Base-by-base conservation (phyloP, 2,888 invertebrate genomes). In the Cheilosia impressa region DNA sequence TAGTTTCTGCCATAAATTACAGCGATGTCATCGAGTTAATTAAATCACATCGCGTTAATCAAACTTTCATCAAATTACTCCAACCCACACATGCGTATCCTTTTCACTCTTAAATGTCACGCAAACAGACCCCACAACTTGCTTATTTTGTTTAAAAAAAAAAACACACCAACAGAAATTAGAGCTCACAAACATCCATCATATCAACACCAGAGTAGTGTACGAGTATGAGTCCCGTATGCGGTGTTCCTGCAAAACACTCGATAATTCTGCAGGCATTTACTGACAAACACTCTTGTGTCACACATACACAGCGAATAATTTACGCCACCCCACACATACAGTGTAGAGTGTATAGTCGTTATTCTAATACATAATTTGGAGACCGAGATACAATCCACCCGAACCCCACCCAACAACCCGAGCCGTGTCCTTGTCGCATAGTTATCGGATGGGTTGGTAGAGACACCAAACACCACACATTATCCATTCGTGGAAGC, bases 11-110 rank as follows among this genome's bases (percentile, higher is more conserved):
- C 19, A 62, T n/a, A 62, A 10, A 52, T 60, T 38, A 55, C 47
- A 19, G 60, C 68, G 31, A 60, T 66, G 78, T 83, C 66, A 83
- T 55, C 66, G 27, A 66, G 17, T 72, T 82, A 82, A 82, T 78
- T 82, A 82, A 78, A 82, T 82, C 55, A 66, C 60, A 78, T 72
- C 72, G 72, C 66, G 72, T 72, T 78, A 72, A 78, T 78, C 78
- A 72, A 78, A 72, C 55, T 66, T 78, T 57, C 60, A 78, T 83
- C 78, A 83, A 72, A 78, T 60, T 60, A 47, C 65, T 60, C 57
- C 69, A 53, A 17, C 77, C 2, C 24, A 57, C 13, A 38, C 9
- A 45, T 66, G 22, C 65, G 50, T 58, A 68, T 45, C 77, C 68
- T 62, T 78, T 68, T 62, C 47, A 43, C 62, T 65, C 55, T 34